Evolutionary conservation across 2,888 invertebrate species (phyloP), one percentile per base, ranked within the genome.

Genomic region (Chloroclystis v-ata): DNA sequence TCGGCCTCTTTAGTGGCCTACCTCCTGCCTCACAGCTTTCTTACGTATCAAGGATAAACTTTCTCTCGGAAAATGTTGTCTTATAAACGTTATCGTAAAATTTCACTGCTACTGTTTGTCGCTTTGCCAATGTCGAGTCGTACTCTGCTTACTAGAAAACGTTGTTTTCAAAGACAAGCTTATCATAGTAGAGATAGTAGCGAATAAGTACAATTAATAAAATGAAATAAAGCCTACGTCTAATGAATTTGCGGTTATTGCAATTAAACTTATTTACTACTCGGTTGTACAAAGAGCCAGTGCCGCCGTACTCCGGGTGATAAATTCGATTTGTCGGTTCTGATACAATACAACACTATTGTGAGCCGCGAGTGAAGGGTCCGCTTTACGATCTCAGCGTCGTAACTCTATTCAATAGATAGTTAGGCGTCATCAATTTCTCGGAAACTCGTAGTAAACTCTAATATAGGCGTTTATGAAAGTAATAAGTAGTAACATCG

Each of bases 1-100:
- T 61, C 73, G 65, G 67, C 67, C 69, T 67, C 59, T 67, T 64
- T 67, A 71, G 65, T 61, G 57, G 63, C 59, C 54, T 56, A 44
- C 37, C 50, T 54, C 47, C 44, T 54, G 52, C 52, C 54, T 51
- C 56, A 33, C 4, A 52, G 39, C 52, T 43, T 47, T 47, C 52
- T 52, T 48, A 46, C 44, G 50, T 54, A 50, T 53, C 43, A 50
- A 46, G 45, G 43, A 56, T 52, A 48, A 55, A 48, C 52, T 55
- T 48, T 51, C 39, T 42, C 53, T 43, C 42, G 33, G 40, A 48
- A 52, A 51, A 49, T 53, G 50, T 32, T 32, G 8, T 29, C 44
- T 37, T 24, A 41, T 40, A 32, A 49, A 41, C 32, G 41, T 45
- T 42, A 44, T 26, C 41, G 24, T 45, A 41, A 37, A 42, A 45